Evolutionary conservation across 2,797 vertebrate species (phyloP).

Genomic region (Staurois parvus): DNA sequence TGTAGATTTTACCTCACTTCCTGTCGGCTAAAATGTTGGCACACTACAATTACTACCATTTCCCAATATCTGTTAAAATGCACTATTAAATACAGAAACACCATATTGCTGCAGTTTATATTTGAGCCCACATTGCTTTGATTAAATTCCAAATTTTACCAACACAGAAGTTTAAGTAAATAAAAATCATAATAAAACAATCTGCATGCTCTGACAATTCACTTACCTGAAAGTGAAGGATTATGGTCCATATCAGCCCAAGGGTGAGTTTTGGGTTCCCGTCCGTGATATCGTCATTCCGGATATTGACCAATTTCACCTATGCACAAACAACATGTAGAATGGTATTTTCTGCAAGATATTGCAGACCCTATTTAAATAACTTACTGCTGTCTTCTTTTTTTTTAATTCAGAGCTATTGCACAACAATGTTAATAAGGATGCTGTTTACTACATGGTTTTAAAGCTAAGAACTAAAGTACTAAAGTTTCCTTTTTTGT

Average conservation of each 20-base stretch:
- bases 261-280: constrained; percentile 97
- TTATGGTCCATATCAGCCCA: constrained; percentile 98
- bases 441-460: no score
- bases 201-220: neutral
- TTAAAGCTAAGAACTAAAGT: no score
- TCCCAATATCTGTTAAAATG: no score
- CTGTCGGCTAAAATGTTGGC: no score
- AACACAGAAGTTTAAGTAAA: neutral
- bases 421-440: no score
- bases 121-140: neutral
- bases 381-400: no score
- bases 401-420: no score
- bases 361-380: no score
- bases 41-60: no score
- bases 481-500: no score
- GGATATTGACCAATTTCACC: constrained; percentile 98
- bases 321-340: constrained; percentile 66
- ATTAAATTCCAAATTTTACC: no score
- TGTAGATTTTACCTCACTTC: no score
- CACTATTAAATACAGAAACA: neutral
- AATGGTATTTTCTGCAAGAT: neutral
- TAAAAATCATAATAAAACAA: neutral
- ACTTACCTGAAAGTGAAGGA: constrained; percentile 97
- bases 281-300: constrained; percentile 97
- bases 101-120: neutral